Conservation (phyloP, 92 coral and sea anemone genomes). For the Phymanthus crucifer region DNA sequence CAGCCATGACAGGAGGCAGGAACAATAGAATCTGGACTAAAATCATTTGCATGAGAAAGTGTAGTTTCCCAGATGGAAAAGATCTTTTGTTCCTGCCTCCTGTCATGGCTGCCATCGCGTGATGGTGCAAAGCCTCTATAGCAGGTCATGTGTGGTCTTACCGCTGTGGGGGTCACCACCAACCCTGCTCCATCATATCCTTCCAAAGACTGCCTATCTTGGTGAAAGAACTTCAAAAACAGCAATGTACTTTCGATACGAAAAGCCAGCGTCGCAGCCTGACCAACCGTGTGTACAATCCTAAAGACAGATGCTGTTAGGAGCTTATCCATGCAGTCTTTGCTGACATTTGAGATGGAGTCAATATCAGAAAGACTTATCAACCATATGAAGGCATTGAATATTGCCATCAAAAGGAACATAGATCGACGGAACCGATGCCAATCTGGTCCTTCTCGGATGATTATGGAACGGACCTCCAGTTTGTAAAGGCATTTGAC, state of each 20-base stretch:
- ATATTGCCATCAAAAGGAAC: conserved; percentile 49
- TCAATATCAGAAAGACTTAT: conserved; percentile 42
- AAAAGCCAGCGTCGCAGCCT: conserved; percentile 61
- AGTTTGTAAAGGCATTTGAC: conserved; percentile 57
- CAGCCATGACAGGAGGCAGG: no score
- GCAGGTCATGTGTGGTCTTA: conserved; percentile 19
- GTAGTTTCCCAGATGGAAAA: no score
- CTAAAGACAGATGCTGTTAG: conserved; percentile 36
- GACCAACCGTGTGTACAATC: conserved; percentile 54
- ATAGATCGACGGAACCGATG: conserved; percentile 51
- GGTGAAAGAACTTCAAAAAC: conserved; percentile 55
- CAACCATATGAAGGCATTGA: conserved; percentile 62
- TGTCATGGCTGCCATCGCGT: no score
- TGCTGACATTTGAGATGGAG: conserved; percentile 44
- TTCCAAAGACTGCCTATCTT: conserved; percentile 38
- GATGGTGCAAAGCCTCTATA: no score
- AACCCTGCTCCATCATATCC: conserved; percentile 6
- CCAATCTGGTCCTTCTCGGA: conserved; percentile 60
- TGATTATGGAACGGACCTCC: conserved; percentile 45
- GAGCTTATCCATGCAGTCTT: conserved; percentile 45
- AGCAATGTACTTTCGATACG: conserved; percentile 63
- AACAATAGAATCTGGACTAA: no score
- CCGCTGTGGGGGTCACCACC: conserved; percentile 22
- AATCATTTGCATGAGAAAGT: no score
- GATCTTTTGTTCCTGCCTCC: no score